A percentile compares a stretch with the other conserved stretches of the same genome.
phyloP scores from a whole-genome alignment of 2,888 invertebrate genomes.

The Eristalis pertinax region DNA sequence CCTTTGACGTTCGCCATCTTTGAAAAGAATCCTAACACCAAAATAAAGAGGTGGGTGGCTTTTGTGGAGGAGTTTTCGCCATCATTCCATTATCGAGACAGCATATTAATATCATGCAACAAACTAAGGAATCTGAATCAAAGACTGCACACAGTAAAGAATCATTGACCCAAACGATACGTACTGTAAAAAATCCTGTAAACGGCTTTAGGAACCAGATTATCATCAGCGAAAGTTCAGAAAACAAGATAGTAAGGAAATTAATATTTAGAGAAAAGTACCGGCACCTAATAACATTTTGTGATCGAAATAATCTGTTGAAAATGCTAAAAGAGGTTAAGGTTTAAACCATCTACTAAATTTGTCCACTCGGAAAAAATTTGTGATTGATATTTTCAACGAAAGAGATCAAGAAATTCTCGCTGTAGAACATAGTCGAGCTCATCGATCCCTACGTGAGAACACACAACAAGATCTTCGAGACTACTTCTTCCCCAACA shows the following conservation, averaged over 20 bases:
- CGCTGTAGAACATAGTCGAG: conserved; percentile 21
- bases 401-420: conserved; percentile 29
- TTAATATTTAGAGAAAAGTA: conserved; percentile 30
- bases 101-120: conserved; percentile 38
- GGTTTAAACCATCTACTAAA: conserved; percentile 41
- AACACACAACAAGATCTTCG: too few relatives aligned
- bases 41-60: conserved; percentile 55
- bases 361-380: conserved; percentile 11
- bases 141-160: conserved; percentile 53
- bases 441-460: too few relatives aligned
- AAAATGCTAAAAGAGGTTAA: background rate
- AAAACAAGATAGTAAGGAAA: background rate
- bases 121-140: conserved; percentile 30
- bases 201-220: conserved; percentile 50
- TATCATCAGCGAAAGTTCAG: background rate
- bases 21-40: conserved; percentile 39
- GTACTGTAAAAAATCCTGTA: conserved; percentile 33
- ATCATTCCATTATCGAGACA: conserved; percentile 39
- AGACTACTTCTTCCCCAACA: too few relatives aligned
- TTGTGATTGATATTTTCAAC: conserved; percentile 31
- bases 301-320: conserved; percentile 8
- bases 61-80: conserved; percentile 43
- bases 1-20: conserved; percentile 44
- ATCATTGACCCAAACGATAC: conserved; percentile 33
- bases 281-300: conserved; percentile 16